Conservation (phyloP, 2,797 vertebrate species). For the Pseudochirops corinnae region DNA sequence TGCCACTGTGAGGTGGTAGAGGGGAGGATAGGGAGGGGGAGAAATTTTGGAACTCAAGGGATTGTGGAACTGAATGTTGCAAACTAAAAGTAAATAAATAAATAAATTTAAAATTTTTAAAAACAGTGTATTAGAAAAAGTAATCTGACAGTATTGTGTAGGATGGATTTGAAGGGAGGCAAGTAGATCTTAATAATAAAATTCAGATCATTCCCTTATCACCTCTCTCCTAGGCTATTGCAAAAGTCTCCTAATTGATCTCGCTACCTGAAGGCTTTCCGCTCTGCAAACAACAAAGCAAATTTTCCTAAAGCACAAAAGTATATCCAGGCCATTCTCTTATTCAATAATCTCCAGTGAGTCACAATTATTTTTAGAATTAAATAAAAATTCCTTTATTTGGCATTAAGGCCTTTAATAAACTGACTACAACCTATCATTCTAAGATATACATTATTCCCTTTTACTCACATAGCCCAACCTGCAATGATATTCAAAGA, state of each 20-base stretch:
- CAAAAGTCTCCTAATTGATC: neutral
- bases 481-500: neutral
- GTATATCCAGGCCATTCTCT: neutral
- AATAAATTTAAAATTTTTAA: no score
- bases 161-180: neutral
- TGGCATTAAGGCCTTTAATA: neutral
- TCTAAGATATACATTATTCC: neutral
- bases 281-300: neutral
- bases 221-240: neutral
- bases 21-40: no score
- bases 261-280: neutral
- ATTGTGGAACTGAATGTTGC: no score
- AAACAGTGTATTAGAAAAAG: neutral
- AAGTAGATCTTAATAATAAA: neutral
- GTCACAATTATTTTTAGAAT: neutral
- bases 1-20: no score
- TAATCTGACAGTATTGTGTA: neutral
- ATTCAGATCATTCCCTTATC: neutral
- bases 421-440: neutral
- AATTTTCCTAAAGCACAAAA: neutral
- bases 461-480: neutral
- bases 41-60: no score
- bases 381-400: neutral
- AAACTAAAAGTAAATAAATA: no score
- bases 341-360: neutral